Base-by-base conservation (phyloP, 2,888 invertebrate genomes). In the Diloba caeruleocephala region DNA sequence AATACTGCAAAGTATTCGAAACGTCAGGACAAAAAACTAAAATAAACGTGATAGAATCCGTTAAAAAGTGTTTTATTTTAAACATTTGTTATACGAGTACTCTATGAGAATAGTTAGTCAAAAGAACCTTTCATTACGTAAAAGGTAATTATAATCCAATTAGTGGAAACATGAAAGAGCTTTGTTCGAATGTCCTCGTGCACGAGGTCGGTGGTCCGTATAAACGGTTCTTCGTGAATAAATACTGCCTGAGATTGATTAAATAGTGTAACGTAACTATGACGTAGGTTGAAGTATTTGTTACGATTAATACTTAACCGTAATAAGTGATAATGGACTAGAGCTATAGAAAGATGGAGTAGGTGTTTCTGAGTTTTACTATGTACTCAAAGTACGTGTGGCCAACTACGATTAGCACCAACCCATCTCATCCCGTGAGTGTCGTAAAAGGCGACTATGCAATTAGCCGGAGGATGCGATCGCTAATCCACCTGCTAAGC, bases 181-280 rank as follows among this genome's bases (percentile, higher is more conserved):
- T 64, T 67, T 67, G 68, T 67, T 44, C 6, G 5, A 31, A 42
- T 42, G 45, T 50, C 63, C 62, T 60, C 61, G 61, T 42, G 50
- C 32, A 17, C 43, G 55, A 55, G 38, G 43, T 28, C 14, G 14
- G 10, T 2, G 36, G 42, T 44, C 1, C 2, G 14, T 61, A 13
- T 44, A 34, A 55, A 34, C 15, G n/a, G 43, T 48, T 23, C 34
- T n/a, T 41, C n/a, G 28, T 25, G 37, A 44, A 44, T 13, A 33
- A 51, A 31, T 48, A 17, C 6, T 29, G 9, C 9, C 19, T 3
- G 7, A 17, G 4, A 21, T 32, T 0, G 5, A 26, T 14, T 12
- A 10, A 25, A 21, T 12, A 2, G 6, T 13, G 26, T 48, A 34
- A 28, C 14, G 6, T 39, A 4, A 17, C 23, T 12, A 15, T 21